Evolutionary conservation across 2,797 vertebrate species (phyloP).

Genomic region (Myiothlypis coronata): DNA sequence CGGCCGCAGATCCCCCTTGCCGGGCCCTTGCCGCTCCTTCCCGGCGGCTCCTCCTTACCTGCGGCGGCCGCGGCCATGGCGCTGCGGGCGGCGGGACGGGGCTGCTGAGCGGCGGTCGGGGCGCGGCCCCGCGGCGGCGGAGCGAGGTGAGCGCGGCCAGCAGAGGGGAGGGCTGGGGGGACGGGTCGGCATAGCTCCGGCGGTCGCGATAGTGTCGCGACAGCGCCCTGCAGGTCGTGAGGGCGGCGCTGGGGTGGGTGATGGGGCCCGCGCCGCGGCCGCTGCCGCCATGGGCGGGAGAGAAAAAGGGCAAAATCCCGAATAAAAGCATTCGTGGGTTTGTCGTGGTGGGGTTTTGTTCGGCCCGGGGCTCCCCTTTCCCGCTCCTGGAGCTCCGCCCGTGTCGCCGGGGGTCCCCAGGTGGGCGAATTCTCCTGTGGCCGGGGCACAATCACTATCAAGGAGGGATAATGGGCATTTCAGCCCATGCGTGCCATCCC

Average conservation of each 20-base stretch:
- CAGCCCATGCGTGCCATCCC: neutral
- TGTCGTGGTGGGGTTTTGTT: neutral
- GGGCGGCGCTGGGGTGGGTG: neutral
- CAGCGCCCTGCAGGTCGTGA: neutral
- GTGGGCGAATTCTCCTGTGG: neutral
- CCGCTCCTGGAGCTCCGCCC: neutral
- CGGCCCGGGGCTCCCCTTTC: neutral
- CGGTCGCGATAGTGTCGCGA: neutral
- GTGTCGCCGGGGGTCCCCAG: neutral
- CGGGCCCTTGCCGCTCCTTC: neutral
- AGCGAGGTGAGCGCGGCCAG: neutral
- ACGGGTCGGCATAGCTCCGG: neutral
- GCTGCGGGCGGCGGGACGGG: neutral
- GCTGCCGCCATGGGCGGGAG: neutral
- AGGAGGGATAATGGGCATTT: neutral
- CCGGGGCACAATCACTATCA: rapidly evolving
- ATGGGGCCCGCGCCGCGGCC: neutral
- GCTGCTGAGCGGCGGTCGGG: neutral
- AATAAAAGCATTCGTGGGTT: neutral
- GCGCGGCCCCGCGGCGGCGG: neutral
- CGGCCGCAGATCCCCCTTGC: neutral
- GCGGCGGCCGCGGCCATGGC: neutral
- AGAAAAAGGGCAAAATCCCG: neutral
- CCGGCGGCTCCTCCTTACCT: neutral
- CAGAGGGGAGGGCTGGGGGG: neutral